These are phyloP conservation scores for Eupeodes luniger DNA, from an alignment of 2,888 invertebrate species.

Conservation along the genomic window DNA sequence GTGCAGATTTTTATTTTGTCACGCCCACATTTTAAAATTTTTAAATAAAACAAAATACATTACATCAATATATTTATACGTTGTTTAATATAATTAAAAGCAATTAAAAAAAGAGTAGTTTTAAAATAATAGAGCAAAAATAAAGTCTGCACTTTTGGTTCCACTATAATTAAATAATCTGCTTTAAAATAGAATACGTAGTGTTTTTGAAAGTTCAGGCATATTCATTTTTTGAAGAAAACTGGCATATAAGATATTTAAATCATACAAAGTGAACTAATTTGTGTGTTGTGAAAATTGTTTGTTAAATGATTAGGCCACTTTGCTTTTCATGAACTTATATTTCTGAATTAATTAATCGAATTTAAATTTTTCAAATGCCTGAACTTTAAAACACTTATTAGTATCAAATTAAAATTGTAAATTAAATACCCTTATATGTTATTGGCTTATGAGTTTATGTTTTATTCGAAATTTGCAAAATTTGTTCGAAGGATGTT, in stretches of 20 bases:
- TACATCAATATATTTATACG: no score
- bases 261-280: no score
- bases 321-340: no score
- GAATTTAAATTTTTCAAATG: no score
- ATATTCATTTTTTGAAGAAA: neutral
- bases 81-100: no score
- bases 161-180: neutral
- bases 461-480: neutral
- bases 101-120: no score
- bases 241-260: no score
- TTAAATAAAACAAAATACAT: no score
- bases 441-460: slow-evolving; percentile 9
- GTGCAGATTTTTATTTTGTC: slow-evolving; percentile 1
- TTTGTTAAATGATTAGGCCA: no score
- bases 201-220: neutral
- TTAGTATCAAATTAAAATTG: neutral
- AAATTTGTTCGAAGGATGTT: neutral
- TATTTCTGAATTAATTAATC: no score
- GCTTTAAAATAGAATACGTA: neutral
- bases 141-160: slow-evolving; percentile 6
- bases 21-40: neutral
- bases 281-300: no score
- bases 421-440: neutral
- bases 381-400: neutral
- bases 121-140: neutral